Evolutionary conservation across 2,797 vertebrate genomes (phyloP).

Genomic region (Lacerta agilis): DNA sequence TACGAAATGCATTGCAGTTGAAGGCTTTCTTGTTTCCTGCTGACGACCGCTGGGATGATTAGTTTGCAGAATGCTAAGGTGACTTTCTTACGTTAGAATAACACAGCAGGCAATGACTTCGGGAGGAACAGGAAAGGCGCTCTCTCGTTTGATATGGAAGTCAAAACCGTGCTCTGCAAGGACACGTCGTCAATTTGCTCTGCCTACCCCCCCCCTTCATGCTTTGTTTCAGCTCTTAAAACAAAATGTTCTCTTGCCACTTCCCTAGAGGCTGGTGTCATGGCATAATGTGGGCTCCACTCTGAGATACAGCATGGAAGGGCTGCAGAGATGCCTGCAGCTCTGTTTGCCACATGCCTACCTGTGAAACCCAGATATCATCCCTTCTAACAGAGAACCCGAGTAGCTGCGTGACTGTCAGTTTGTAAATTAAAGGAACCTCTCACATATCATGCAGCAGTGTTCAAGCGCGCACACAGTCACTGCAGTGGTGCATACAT

Average conservation of each 20-base stretch:
- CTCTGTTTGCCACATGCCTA: neutral
- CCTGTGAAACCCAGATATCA: neutral
- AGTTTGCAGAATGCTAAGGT: conserved; percentile 56
- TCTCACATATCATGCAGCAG: neutral
- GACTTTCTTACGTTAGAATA: conserved; percentile 46
- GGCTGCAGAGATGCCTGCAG: neutral
- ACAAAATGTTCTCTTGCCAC: conserved; percentile 28
- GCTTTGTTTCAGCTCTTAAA: conserved; percentile 41
- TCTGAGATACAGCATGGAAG: neutral
- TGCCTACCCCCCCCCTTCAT: neutral
- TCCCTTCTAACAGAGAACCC: neutral
- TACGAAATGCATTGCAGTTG: conserved; percentile 30
- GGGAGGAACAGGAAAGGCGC: conserved; percentile 7
- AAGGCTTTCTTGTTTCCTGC: conserved; percentile 36
- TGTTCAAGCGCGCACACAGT: neutral
- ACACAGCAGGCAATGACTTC: conserved; percentile 38
- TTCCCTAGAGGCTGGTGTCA: conserved; percentile 15
- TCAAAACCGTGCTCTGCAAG: conserved; percentile 32
- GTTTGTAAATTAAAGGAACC: neutral
- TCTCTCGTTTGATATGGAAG: conserved; percentile 5
- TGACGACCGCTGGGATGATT: conserved; percentile 53
- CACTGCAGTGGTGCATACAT: neutral
- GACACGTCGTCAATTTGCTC: conserved; percentile 30
- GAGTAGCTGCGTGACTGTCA: neutral
- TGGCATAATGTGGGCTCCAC: neutral